A percentile compares a stretch with the other conserved stretches of the same genome.
Conservation (phyloP, 2,113 vertebrate species). For the Cyphomyrus plagiostoma region DNA sequence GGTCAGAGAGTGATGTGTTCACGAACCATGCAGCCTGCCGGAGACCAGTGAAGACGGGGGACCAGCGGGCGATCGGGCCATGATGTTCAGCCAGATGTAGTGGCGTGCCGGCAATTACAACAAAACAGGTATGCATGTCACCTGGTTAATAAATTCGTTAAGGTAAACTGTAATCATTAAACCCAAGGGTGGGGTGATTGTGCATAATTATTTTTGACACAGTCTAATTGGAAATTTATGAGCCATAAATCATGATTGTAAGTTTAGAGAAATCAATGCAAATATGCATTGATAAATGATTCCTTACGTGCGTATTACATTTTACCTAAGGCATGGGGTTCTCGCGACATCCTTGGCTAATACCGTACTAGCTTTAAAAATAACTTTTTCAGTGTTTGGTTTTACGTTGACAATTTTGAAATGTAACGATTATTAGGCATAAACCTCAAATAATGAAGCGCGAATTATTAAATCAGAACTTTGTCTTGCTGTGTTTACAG, state of each 20-base stretch:
- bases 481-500: background rate
- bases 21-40: background rate
- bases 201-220: background rate
- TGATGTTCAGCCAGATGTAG: background rate
- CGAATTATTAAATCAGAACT: background rate
- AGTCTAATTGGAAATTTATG: background rate
- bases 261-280: background rate
- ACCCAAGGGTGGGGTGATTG: background rate
- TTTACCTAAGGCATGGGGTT: background rate
- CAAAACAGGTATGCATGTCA: background rate
- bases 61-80: background rate
- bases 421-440: background rate
- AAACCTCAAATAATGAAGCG: background rate
- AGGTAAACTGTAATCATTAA: background rate
- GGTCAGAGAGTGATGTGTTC: background rate
- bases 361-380: background rate
- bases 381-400: background rate
- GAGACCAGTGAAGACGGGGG: background rate
- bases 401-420: background rate
- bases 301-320: background rate
- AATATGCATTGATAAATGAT: background rate
- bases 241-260: background rate
- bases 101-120: background rate
- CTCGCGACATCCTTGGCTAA: background rate
- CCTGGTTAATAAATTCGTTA: constrained; percentile 1